phyloP scores from a whole-genome alignment of 2,888 invertebrate species.

The Pocota personata region DNA sequence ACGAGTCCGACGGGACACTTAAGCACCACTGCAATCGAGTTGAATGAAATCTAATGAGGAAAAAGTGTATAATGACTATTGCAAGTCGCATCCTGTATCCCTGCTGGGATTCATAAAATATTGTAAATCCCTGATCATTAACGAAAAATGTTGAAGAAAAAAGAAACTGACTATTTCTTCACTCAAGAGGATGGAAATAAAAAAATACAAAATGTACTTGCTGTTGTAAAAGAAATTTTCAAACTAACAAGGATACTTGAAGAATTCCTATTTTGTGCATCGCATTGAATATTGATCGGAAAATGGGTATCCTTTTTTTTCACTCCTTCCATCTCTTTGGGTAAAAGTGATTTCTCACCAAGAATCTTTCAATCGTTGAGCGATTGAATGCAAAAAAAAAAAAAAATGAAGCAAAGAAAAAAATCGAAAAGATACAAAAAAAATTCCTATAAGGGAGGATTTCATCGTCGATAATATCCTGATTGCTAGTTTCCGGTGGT shows the following conservation, averaged over 20 bases:
- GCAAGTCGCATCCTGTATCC: slow-evolving; percentile 32
- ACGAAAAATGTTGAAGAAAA: slow-evolving; percentile 31
- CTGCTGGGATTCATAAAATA: slow-evolving; percentile 44
- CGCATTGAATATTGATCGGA: slow-evolving; percentile 61
- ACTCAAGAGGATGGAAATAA: slow-evolving; percentile 29
- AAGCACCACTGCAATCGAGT: slow-evolving; percentile 19
- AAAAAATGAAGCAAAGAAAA: background rate
- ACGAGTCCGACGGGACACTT: background rate
- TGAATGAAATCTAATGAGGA: slow-evolving; percentile 57
- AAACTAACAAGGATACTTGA: slow-evolving; percentile 64
- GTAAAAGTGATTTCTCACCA: slow-evolving; percentile 63
- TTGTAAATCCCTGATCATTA: slow-evolving; percentile 66
- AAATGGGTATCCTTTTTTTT: slow-evolving; percentile 42
- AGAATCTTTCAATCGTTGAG: slow-evolving; percentile 62
- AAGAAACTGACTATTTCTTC: background rate
- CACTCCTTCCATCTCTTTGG: background rate
- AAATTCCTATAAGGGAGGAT: slow-evolving; percentile 52
- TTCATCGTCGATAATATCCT: slow-evolving; percentile 54
- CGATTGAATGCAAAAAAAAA: slow-evolving; percentile 25
- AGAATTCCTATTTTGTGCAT: slow-evolving; percentile 57
- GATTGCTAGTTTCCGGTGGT: slow-evolving; percentile 70
- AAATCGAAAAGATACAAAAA: slow-evolving; percentile 48
- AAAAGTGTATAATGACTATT: slow-evolving; percentile 62
- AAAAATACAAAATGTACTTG: slow-evolving; percentile 26
- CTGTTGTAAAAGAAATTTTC: slow-evolving; percentile 26